These are phyloP conservation scores for Psettodes erumei DNA, from an alignment of 2,113 vertebrate genomes.

Conservation along the genomic window DNA sequence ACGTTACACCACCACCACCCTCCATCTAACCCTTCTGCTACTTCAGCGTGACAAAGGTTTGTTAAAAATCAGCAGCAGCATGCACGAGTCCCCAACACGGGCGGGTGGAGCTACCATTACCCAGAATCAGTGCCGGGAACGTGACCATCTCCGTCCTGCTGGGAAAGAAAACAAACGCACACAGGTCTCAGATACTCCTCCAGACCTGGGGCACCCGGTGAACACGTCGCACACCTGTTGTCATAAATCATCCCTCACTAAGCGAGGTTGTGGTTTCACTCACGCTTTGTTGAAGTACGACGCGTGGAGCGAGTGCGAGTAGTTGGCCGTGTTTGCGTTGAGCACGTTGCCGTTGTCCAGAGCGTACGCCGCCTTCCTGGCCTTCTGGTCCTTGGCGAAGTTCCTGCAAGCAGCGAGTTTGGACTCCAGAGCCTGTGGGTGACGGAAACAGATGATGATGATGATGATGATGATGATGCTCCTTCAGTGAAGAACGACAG, in stretches of 20 bases:
- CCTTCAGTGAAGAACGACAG: neutral
- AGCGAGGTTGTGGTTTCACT: constrained; percentile 72
- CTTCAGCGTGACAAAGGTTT: constrained; percentile 23
- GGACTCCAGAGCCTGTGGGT: constrained; percentile 92
- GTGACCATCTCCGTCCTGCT: constrained; percentile 92
- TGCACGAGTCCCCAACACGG: constrained; percentile 68
- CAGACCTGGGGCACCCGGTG: accelerated
- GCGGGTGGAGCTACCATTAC: constrained; percentile 79
- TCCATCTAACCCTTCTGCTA: constrained; percentile 37
- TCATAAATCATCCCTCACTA: neutral
- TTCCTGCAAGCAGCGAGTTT: constrained; percentile 96
- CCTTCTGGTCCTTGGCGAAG: constrained; percentile 95
- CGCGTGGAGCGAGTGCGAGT: constrained; percentile 87
- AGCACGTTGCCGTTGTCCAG: constrained; percentile 87
- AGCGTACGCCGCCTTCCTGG: constrained; percentile 88
- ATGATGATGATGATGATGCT: neutral
- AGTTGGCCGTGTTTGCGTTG: constrained; percentile 86
- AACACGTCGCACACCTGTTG: too few relatives aligned
- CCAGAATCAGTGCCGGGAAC: constrained; percentile 91
- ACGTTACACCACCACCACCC: constrained; percentile 64
- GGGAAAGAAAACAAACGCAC: constrained; percentile 77
- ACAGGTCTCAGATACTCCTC: constrained; percentile 43
- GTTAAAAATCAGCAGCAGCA: constrained; percentile 65
- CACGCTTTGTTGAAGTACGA: constrained; percentile 96
- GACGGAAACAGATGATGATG: neutral